phyloP scores from a whole-genome alignment of 2,113 vertebrate genomes.

The Rallus limicola region DNA sequence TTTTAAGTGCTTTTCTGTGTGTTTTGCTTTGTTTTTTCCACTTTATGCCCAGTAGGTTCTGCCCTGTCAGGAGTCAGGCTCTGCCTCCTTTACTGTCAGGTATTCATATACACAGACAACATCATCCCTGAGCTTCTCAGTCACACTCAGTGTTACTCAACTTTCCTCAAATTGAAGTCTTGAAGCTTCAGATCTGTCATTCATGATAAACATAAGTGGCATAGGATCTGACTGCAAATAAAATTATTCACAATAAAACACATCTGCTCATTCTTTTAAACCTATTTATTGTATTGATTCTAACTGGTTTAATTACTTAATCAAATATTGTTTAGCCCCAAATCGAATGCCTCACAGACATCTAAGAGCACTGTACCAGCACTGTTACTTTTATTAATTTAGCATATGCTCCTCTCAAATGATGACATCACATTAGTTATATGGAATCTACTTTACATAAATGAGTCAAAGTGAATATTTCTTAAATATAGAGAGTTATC shows the following conservation, averaged over 20 bases:
- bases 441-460: not conserved
- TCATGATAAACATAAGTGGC: not conserved
- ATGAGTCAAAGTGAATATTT: not conserved
- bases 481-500: not conserved
- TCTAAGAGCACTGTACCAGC: not conserved
- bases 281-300: not conserved
- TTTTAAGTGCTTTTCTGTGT: no score
- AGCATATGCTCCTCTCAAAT: constrained; percentile 4
- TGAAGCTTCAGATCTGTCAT: not conserved
- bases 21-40: not conserved
- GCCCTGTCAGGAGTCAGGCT: not conserved
- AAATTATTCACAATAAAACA: constrained; percentile 2
- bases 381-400: constrained; percentile 19
- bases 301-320: constrained; percentile 9
- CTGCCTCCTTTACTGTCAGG: not conserved
- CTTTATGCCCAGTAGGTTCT: not conserved
- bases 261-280: constrained; percentile 21
- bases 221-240: not conserved
- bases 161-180: not conserved
- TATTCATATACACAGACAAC: not conserved
- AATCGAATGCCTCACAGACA: not conserved
- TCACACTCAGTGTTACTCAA: fast-evolving
- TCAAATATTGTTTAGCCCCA: constrained; percentile 12
- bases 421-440: not conserved
- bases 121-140: not conserved